Evolutionary conservation across 2,113 vertebrate species (phyloP).

Genomic region (Corythornis vintsioides): DNA sequence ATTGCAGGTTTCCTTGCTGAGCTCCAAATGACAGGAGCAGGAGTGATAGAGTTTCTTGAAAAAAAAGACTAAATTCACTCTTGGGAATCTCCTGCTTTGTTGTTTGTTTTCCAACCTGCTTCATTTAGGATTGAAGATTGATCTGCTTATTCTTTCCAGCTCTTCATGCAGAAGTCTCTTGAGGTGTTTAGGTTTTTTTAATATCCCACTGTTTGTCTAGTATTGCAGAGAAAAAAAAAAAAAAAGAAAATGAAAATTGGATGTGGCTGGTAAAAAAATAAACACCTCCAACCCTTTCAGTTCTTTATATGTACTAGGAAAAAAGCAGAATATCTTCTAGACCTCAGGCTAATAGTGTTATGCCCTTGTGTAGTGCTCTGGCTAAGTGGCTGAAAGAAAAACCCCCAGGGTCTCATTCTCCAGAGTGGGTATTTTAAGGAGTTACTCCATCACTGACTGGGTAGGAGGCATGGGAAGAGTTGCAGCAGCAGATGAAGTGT

Average conservation of each 20-base stretch:
- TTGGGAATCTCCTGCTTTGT: neutral
- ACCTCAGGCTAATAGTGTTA: neutral
- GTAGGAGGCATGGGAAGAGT: neutral
- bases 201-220: neutral
- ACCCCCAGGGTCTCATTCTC: neutral
- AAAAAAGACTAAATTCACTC: neutral
- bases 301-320: neutral
- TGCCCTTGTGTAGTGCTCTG: neutral
- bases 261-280: neutral
- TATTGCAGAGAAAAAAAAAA: neutral
- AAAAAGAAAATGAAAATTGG: neutral
- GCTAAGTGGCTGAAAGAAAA: neutral
- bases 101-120: neutral
- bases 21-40: neutral
- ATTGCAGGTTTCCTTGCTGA: neutral
- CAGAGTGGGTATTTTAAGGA: neutral
- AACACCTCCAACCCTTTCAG: neutral
- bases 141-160: neutral
- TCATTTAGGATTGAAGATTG: neutral
- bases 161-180: neutral
- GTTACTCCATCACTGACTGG: neutral
- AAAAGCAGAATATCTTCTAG: neutral
- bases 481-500: neutral
- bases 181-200: neutral
- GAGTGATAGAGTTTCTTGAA: neutral